These are phyloP conservation scores for Galbula dea DNA, from an alignment of 2,113 vertebrate species.

Conservation along the genomic window DNA sequence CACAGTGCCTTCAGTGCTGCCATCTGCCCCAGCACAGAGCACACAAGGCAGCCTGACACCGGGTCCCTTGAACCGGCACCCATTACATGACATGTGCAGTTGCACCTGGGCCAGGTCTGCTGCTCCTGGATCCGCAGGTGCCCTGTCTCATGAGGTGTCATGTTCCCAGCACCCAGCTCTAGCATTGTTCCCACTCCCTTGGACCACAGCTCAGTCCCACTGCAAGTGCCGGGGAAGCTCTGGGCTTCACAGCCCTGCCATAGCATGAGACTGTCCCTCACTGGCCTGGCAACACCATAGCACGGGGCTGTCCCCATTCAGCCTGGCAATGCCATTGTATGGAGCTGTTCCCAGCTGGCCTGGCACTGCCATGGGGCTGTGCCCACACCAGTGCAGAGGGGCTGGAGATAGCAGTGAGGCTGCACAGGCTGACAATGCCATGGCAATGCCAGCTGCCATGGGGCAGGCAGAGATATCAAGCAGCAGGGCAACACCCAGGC, in stretches of 20 bases:
- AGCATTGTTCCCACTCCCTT: fast-evolving
- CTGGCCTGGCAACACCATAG: neutral
- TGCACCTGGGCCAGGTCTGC: neutral
- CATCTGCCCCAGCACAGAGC: neutral
- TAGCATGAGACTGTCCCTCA: neutral
- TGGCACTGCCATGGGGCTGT: neutral
- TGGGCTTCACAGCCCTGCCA: neutral
- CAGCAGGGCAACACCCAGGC: fast-evolving
- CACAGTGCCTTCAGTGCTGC: fast-evolving
- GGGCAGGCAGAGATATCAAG: neutral
- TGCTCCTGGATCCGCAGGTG: fast-evolving
- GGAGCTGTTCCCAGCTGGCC: neutral
- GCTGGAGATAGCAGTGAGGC: neutral
- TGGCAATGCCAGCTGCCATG: fast-evolving
- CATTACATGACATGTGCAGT: fast-evolving
- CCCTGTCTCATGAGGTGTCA: too few relatives aligned
- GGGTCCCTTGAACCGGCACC: too few relatives aligned
- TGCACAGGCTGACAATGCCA: fast-evolving
- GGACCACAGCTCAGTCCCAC: neutral
- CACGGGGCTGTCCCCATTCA: neutral
- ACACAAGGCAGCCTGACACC: fast-evolving
- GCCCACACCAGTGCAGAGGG: neutral
- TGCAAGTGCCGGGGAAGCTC: neutral
- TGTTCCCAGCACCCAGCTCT: neutral
- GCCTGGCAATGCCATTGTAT: neutral